Base-by-base conservation (phyloP, 2,797 vertebrate species). In the Leptodactylus fallax region DNA sequence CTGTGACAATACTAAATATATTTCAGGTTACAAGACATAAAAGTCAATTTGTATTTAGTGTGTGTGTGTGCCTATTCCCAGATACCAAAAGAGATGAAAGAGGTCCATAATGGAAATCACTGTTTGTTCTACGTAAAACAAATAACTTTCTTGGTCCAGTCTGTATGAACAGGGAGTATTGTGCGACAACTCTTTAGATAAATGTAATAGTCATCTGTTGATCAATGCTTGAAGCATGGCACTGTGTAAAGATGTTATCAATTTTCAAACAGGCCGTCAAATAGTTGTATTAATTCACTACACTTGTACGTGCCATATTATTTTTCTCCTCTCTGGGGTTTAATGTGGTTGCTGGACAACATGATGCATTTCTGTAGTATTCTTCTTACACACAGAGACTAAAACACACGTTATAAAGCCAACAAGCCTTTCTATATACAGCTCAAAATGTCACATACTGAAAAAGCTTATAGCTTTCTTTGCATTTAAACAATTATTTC, bases 91-190 rank as follows among this genome's bases (percentile, higher is more conserved):
- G 90, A 94, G 90, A 72, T 92, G 92, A 91, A 90, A 86, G 60
- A 90, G 90, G 58, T 77, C 90, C 90, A 51, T 93, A 93, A 95
- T 94, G 94, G 95, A 93, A 90, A 81, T 86, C n/a, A 0, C 53
- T 95, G 93, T 96, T 96, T 95, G 92, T 90, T 93, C 90, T 93
- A 90, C 90, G 87, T 93, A 95, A 93, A 95, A 89, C 93, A 95
- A 95, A 95, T 89, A 94, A 0, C 72, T 88, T 92, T 87, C 90
- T 91, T 91, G 85, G 89, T 88, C 90, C 89, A 79, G 69, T 65
- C 45, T 81, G 85, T 89, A 89, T 82, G 90, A 90, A 89, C 85
- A 83, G 85, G 90, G 92, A 92, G 92, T 86, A 74, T 21, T 81
- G 76, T 90, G 91, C 88, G 90, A 92, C 92, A 92, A 90, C 87